phyloP scores from a whole-genome alignment of 2,113 vertebrate species.

The Aegypius monachus region DNA sequence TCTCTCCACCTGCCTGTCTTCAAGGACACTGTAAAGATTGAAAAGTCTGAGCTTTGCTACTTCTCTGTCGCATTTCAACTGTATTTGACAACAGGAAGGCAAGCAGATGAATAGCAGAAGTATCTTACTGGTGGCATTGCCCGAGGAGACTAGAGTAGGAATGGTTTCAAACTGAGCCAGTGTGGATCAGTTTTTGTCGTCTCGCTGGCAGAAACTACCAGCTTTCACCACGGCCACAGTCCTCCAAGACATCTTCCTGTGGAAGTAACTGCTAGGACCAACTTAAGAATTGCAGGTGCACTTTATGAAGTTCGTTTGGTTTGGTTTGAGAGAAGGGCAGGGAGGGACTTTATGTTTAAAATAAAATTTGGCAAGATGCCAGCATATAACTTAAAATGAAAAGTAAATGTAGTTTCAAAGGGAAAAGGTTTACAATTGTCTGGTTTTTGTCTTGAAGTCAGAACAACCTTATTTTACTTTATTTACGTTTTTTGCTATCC shows the following conservation, averaged over 20 bases:
- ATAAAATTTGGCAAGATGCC: not conserved
- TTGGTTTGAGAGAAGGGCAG: not conserved
- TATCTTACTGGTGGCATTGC: not conserved
- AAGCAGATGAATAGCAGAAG: not conserved
- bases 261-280: not conserved
- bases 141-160: not conserved
- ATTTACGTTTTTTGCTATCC: not conserved
- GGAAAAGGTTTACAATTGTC: not conserved
- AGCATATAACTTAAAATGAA: not conserved
- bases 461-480: not conserved
- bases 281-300: not conserved
- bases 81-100: not conserved
- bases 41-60: not conserved
- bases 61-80: not conserved
- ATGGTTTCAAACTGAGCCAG: rapidly evolving
- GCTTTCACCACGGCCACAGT: not conserved
- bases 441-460: not conserved
- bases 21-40: not conserved
- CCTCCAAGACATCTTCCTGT: not conserved
- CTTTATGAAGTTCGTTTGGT: not conserved
- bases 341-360: not conserved
- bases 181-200: not conserved
- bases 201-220: not conserved
- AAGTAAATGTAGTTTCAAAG: not conserved
- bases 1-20: not conserved